phyloP scores from a whole-genome alignment of 2,113 vertebrate genomes.

The Campylomormyrus numenius region DNA sequence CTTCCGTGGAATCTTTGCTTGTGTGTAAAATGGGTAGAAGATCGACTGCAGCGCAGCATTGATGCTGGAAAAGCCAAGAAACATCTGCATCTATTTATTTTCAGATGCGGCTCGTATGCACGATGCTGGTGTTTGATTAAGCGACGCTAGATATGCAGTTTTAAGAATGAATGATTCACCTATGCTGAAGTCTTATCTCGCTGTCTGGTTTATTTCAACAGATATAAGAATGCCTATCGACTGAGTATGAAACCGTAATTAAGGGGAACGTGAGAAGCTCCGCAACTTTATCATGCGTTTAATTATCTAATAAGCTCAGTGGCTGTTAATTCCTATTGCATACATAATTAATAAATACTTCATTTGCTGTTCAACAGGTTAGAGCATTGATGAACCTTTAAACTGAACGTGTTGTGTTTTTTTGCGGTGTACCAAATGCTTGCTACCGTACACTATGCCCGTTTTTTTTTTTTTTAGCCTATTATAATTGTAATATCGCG shows the following conservation, averaged over 20 bases:
- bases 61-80: background rate
- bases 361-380: constrained; percentile 13
- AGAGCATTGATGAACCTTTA: background rate
- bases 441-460: background rate
- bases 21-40: background rate
- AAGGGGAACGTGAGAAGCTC: constrained; percentile 6
- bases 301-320: constrained; percentile 13
- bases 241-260: constrained; percentile 8
- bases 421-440: background rate
- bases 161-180: background rate
- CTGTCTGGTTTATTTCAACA: background rate
- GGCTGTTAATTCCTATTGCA: background rate
- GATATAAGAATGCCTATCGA: background rate
- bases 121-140: background rate
- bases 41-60: background rate
- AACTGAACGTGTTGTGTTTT: background rate
- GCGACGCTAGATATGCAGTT: background rate
- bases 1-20: background rate
- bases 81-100: background rate
- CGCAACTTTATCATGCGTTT: constrained; percentile 19
- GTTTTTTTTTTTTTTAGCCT: background rate
- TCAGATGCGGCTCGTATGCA: background rate
- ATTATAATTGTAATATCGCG: background rate
- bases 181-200: background rate
- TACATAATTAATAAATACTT: background rate